phyloP scores from a whole-genome alignment of 2,888 invertebrate species.

The Papilio gigon region DNA sequence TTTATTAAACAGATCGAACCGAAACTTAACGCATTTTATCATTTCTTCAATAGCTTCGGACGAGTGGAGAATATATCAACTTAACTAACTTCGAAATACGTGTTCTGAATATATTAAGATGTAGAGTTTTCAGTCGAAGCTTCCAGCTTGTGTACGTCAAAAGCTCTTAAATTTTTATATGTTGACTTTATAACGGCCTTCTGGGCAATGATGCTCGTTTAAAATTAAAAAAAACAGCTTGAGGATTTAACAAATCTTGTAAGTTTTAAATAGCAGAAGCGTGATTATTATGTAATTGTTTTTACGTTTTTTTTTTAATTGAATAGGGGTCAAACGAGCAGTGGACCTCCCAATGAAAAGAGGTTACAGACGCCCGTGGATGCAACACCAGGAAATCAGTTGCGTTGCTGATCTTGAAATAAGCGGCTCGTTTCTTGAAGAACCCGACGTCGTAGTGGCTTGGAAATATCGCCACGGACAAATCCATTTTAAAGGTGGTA shows the following conservation, averaged over 20 bases:
- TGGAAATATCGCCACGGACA: too few species aligned
- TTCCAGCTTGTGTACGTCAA: neutral
- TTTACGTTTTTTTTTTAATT: too few species aligned
- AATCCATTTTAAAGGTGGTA: too few species aligned
- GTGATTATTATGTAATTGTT: too few species aligned
- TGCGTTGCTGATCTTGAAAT: too few species aligned
- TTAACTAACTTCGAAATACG: constrained; percentile 2
- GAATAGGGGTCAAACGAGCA: too few species aligned
- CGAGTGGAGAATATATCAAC: constrained; percentile 3
- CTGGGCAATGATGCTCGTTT: neutral
- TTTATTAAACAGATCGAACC: too few species aligned
- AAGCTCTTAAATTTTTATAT: neutral
- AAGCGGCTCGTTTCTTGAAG: too few species aligned
- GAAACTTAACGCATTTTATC: constrained; percentile 2
- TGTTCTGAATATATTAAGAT: constrained; percentile 6
- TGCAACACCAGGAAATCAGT: too few species aligned
- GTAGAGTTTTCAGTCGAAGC: neutral
- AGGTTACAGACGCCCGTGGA: too few species aligned
- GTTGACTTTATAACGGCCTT: neutral
- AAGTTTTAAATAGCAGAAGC: neutral
- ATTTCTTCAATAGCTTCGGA: constrained; percentile 9
- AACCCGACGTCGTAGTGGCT: too few species aligned
- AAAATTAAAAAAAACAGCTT: neutral
- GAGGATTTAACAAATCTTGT: neutral
- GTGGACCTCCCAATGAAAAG: too few species aligned